A percentile compares a stretch with the other conserved stretches of the same genome.
Conservation (phyloP, 2,888 invertebrate species). For the Schizaphis graminum region DNA sequence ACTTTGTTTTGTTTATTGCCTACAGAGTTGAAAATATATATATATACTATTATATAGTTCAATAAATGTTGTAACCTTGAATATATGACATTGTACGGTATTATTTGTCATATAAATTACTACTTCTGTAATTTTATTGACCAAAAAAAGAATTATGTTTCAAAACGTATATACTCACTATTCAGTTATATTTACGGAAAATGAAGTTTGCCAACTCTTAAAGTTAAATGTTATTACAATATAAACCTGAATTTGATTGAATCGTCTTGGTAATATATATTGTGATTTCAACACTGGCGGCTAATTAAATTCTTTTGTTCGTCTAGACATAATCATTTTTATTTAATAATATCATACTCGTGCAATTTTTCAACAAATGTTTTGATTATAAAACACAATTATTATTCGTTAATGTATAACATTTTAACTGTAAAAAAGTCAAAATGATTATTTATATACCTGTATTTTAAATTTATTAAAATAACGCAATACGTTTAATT, state of each 20-base stretch:
- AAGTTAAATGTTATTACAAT: not conserved
- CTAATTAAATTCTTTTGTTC: not conserved
- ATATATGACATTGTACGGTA: not conserved
- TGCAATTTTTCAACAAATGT: not conserved
- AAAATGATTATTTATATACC: not conserved
- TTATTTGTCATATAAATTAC: not conserved
- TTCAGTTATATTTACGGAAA: not conserved
- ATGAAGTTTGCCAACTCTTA: not conserved
- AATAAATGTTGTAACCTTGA: not conserved
- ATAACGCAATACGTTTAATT: not conserved
- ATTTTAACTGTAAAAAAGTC: not conserved
- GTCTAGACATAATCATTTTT: not conserved
- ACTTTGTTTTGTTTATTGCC: not conserved
- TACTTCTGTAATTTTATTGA: not conserved
- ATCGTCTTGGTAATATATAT: not conserved
- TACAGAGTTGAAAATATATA: not conserved
- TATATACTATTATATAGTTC: not conserved
- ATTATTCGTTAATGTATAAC: not conserved
- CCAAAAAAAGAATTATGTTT: not conserved
- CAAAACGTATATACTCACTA: not conserved
- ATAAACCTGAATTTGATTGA: not conserved
- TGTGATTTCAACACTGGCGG: not conserved
- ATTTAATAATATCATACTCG: not conserved
- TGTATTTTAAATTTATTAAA: not conserved
- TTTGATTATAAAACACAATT: not conserved